Base-by-base conservation (phyloP, 2,113 vertebrate species). In the Columba janthina region DNA sequence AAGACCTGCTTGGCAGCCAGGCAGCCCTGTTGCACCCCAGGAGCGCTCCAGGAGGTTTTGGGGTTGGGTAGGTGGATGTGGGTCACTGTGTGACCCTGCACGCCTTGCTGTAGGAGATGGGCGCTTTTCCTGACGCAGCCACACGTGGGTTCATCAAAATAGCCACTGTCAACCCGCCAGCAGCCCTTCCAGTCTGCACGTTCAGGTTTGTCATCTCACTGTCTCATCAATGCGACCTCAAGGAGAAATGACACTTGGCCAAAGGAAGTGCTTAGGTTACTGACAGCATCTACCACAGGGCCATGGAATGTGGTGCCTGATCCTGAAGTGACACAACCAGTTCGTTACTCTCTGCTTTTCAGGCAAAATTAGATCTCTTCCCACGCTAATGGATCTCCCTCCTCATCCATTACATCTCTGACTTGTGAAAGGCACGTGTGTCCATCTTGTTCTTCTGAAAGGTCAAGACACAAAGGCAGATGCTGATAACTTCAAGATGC, bases 81-180 rank as follows among this genome's bases (percentile, higher is more conserved):
- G 54, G 40, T 50, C 36, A 9, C 64, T 20, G 32, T 8, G 38
- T 29, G 58, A n/a, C 24, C 5, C 28, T 0, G 2, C 24, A 25
- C 20, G 38, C 24, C 56, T 48, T 5, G 2, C 11, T 1, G 1
- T 7, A 40, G 71, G 50, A 48, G 46, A 12, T 0, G 3, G 46
- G 40, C 1, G 1, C 19, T 54, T 75, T 46, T 61, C 78, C 38
- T 69, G 62, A 40, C 48, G 20, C 17, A 34, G n/a, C 17, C 48
- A 32, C 0, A 0, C 7, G 11, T 1, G 2, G 32, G 31, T 32
- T 71, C 72, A 19, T 22, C 18, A 22, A 34, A 75, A 70, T 5
- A 62, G 34, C 29, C 48, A 10, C 48, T 11, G 10, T 15, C 26
- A 36, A 29, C 31, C 79, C 18, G 29, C 32, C 87, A 74, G 61